Evolutionary conservation across 2,797 vertebrate genomes (phyloP).

Genomic region (Sitta carolinensis): DNA sequence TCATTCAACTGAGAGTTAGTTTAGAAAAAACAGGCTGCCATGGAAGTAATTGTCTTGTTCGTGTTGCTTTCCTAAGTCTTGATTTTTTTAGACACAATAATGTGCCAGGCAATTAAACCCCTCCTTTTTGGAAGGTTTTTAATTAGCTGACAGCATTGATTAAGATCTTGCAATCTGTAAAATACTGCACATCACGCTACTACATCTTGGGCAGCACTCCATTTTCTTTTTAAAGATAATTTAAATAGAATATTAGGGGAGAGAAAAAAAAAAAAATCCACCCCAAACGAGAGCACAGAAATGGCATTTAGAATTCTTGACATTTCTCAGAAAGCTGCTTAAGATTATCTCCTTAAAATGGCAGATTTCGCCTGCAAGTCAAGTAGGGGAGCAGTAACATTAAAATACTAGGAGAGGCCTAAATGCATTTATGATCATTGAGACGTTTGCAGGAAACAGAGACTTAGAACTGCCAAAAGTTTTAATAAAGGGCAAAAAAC

Average conservation of each 20-base stretch:
- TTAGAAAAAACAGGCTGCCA: not conserved
- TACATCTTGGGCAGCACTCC: not conserved
- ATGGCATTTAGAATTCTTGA: conserved; percentile 25
- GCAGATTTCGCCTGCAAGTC: conserved; percentile 28
- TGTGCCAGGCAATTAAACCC: not conserved
- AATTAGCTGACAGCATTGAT: not conserved
- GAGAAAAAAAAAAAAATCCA: rapidly evolving
- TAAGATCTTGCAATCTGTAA: not conserved
- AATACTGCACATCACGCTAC: not conserved
- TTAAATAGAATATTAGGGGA: not conserved
- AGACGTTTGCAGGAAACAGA: not conserved
- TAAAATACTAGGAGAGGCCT: not conserved
- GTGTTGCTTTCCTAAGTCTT: not conserved
- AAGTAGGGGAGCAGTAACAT: conserved; percentile 3
- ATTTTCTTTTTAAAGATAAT: not conserved
- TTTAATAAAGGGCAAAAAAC: not conserved
- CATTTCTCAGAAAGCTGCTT: conserved; percentile 47
- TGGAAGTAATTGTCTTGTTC: not conserved
- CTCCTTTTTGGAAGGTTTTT: not conserved
- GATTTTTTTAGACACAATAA: not conserved
- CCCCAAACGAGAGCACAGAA: not conserved
- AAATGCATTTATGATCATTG: not conserved
- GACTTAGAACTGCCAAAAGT: not conserved
- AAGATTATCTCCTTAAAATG: conserved; percentile 51
- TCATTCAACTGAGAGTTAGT: not conserved